phyloP scores from a whole-genome alignment of 2,797 vertebrate species.

The Danionella dracula region DNA sequence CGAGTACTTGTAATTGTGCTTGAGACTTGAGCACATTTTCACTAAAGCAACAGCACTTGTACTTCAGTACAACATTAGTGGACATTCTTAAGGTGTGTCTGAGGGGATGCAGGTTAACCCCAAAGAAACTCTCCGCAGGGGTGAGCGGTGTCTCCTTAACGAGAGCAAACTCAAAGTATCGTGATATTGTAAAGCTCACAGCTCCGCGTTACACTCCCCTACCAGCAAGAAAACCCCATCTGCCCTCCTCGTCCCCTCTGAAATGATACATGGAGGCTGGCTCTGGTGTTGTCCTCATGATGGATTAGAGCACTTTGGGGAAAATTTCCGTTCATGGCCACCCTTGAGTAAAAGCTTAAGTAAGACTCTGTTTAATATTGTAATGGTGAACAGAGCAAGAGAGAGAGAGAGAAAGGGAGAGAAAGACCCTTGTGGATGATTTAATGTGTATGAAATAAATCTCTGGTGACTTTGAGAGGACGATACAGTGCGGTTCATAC shows the following conservation, averaged over 20 bases:
- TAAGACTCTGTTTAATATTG: constrained; percentile 47
- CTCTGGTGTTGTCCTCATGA: constrained; percentile 39
- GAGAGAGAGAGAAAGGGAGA: background rate
- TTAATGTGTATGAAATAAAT: constrained; percentile 3
- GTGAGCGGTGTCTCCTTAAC: constrained; percentile 2
- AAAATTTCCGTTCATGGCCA: constrained; percentile 46
- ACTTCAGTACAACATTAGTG: no score
- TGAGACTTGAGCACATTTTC: no score
- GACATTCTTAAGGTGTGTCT: no score
- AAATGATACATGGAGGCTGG: constrained; percentile 33
- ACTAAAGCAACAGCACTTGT: no score
- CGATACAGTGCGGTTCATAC: background rate
- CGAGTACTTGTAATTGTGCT: no score
- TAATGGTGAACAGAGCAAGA: constrained; percentile 11
- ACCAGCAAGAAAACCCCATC: constrained; percentile 15
- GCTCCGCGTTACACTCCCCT: constrained; percentile 17
- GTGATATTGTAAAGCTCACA: constrained; percentile 30
- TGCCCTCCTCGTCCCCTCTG: constrained; percentile 1
- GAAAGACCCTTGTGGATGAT: background rate
- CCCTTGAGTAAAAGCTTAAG: constrained; percentile 36
- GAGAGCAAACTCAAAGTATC: constrained; percentile 38
- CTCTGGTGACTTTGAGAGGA: background rate
- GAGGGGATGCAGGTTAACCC: background rate
- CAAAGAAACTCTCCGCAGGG: background rate
- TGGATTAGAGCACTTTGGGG: constrained; percentile 45